Evolutionary conservation across 1,140 invertebrate genomes (phyloP), one percentile per base, ranked within the genome.

Genomic region (Heterodera schachtii): DNA sequence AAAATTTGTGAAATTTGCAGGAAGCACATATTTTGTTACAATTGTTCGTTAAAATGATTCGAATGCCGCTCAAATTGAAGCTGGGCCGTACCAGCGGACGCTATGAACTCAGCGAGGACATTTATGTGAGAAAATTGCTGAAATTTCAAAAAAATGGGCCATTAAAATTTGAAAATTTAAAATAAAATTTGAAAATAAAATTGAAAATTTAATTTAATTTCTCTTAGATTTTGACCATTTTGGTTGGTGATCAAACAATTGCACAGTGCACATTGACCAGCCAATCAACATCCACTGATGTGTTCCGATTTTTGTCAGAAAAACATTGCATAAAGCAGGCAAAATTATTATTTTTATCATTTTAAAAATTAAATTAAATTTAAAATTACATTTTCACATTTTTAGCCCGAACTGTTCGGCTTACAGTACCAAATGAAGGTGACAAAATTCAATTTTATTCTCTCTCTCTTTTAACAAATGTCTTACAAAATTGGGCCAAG

Each of bases 91-190:
- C 86, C 60, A 86, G 84, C 66, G 86, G 86, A 21, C 75, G 87
- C n/a, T 87, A 87, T 71, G 86, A 87, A n/a, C 84, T 87, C 16
- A 83, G 80, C 49, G 86, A 86, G 81, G 85, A 87, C 41, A 86
- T 86, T 75, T 86, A 81, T 52, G 69, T 73, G 78, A 73, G 31
- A 31, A 31, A 31, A 31, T 31, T 41, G 21, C 13, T 44, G 41
- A 31, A 71, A 44, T 16, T 16, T 11, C 31, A 31, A 31, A 31
- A 31, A 31, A 31, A 31, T 31, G 31, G 31, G 31, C 31, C 31
- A 31, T 31, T 31, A 31, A 31, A 31, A 7, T 31, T 71, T 41
- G 9, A 43, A 71, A 71, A 43, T 71, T 43, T 2, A 3, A 71
- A 9, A 9, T 11, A 31, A 43, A 71, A 43, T 52, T 52, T 52